Evolutionary conservation across 2,888 invertebrate genomes (phyloP).

Genomic region (Noctua janthina): DNA sequence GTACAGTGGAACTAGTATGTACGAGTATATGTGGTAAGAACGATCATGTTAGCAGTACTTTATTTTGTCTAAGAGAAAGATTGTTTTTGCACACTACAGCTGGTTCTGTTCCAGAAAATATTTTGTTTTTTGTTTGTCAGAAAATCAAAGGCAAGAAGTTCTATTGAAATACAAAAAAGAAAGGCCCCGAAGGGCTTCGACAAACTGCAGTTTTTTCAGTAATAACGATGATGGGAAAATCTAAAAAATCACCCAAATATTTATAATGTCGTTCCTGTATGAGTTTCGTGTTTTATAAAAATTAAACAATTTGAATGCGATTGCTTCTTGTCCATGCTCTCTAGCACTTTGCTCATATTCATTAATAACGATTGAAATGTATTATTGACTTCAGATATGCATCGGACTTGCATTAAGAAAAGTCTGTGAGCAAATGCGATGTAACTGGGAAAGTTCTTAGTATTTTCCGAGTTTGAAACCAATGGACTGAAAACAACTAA

Average conservation of each 20-base stretch:
- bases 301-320: background rate
- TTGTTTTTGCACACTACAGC: background rate
- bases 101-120: background rate
- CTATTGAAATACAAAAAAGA: background rate
- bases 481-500: constrained; percentile 6
- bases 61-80: background rate
- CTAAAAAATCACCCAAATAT: background rate
- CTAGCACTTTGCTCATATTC: background rate
- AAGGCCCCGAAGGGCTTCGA: background rate
- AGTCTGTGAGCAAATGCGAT: background rate
- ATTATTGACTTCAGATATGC: background rate
- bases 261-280: background rate
- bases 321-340: background rate
- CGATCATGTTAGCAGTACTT: background rate
- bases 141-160: background rate
- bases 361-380: background rate
- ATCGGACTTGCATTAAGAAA: background rate
- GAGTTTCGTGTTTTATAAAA: background rate
- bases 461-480: background rate
- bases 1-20: background rate
- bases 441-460: background rate
- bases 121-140: background rate
- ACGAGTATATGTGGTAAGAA: no score
- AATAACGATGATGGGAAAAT: background rate
- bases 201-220: background rate